These are phyloP conservation scores for Maccullochella peelii DNA, from an alignment of 2,113 vertebrate species.

Conservation along the genomic window DNA sequence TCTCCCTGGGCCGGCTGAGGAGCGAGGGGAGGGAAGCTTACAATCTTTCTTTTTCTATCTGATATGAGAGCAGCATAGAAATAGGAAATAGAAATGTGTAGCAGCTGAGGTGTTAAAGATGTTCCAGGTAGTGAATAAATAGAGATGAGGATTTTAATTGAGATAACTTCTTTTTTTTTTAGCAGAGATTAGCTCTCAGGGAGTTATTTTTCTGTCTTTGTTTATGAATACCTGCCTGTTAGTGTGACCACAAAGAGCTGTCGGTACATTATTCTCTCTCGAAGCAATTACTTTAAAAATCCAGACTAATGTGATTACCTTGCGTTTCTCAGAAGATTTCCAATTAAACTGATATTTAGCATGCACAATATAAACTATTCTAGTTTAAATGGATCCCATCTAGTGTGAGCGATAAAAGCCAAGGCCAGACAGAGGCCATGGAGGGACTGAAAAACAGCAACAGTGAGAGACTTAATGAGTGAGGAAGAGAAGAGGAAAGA, in stretches of 20 bases:
- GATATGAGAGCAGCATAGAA: conserved; percentile 33
- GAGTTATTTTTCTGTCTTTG: conserved; percentile 57
- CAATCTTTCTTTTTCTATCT: conserved; percentile 34
- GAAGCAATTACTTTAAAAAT: conserved; percentile 70
- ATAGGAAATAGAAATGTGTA: conserved; percentile 28
- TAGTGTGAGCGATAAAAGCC: conserved; percentile 64
- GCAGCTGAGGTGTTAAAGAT: conserved; percentile 19
- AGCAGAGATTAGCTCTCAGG: neutral
- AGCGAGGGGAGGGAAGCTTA: conserved; percentile 18
- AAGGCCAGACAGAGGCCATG: conserved; percentile 60
- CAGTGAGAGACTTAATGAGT: conserved; percentile 58
- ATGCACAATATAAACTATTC: conserved; percentile 58
- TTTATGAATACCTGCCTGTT: conserved; percentile 57
- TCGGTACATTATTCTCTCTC: conserved; percentile 37
- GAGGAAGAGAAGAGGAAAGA: conserved; percentile 31
- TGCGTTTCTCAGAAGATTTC: conserved; percentile 67
- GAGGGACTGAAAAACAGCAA: conserved; percentile 55
- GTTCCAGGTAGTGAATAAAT: conserved; percentile 8
- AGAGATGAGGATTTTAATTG: conserved; percentile 52
- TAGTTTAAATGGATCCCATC: conserved; percentile 67
- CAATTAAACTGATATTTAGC: conserved; percentile 74
- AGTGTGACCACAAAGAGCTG: conserved; percentile 35
- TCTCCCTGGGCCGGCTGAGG: conserved; percentile 29
- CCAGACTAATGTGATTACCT: conserved; percentile 70
- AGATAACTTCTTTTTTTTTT: conserved; percentile 19